These are phyloP conservation scores for Budorcas taxicolor DNA, from an alignment of 2,113 vertebrate genomes.

Conservation along the genomic window DNA sequence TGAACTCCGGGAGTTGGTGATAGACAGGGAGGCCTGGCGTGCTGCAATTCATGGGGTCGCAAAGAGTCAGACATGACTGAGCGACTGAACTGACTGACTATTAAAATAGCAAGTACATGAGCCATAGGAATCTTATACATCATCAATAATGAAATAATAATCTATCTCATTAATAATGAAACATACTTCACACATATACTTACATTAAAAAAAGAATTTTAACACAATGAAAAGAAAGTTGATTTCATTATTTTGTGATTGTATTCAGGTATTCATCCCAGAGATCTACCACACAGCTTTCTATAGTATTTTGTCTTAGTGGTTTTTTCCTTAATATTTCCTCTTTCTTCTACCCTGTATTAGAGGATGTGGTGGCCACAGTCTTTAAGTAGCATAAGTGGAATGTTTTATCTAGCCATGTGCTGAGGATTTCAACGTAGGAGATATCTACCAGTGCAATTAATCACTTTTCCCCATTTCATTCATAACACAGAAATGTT, in stretches of 20 bases:
- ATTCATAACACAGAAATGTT: neutral
- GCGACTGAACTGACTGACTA: neutral
- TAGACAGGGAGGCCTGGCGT: neutral
- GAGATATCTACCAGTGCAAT: neutral
- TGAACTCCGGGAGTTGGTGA: neutral
- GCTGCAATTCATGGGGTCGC: neutral
- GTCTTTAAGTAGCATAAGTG: neutral
- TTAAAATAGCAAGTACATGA: neutral
- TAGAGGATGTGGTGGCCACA: neutral
- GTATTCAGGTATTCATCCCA: neutral
- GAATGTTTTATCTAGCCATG: neutral
- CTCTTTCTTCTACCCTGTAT: neutral
- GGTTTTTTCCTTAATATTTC: neutral
- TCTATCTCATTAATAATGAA: neutral
- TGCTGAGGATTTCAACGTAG: neutral
- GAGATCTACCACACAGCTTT: neutral
- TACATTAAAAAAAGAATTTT: neutral
- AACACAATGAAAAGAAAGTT: neutral
- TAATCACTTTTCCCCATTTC: neutral
- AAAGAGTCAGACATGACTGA: neutral
- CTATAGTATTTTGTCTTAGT: neutral
- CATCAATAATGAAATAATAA: neutral
- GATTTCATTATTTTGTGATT: neutral
- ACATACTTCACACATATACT: neutral
- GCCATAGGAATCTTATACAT: neutral